A percentile compares a stretch with the other conserved stretches of the same genome.
Conservation (phyloP, 2,113 vertebrate species). For the Atractosteus spatula region DNA sequence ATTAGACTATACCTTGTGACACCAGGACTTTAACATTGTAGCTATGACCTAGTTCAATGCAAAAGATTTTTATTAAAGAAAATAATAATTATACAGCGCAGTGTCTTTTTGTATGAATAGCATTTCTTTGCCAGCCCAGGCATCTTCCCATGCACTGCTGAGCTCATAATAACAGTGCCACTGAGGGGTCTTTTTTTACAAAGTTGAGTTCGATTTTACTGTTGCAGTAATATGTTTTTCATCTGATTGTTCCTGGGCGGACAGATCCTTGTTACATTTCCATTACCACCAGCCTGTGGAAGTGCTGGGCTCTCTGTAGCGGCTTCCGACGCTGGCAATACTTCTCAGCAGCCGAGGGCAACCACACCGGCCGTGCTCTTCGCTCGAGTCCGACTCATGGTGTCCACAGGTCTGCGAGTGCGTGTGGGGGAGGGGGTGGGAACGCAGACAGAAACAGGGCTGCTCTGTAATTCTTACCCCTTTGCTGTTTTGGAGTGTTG, state of each 20-base stretch:
- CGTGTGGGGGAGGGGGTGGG: no score
- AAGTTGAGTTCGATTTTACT: neutral
- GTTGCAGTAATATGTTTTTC: neutral
- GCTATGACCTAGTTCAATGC: no score
- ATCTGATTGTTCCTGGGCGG: neutral
- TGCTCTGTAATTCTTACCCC: no score
- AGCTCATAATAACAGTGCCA: neutral
- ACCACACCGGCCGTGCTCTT: no score
- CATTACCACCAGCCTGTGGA: neutral
- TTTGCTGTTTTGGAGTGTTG: no score
- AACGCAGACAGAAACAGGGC: no score
- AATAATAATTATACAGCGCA: neutral
- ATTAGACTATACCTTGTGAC: neutral
- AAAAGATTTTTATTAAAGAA: no score
- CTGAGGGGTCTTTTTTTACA: neutral
- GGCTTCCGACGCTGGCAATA: neutral
- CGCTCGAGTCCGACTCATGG: neutral
- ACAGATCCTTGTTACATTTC: slow-evolving; percentile 7
- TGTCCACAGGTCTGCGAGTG: neutral
- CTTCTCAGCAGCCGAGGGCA: no score
- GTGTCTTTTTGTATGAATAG: neutral
- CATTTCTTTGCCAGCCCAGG: neutral
- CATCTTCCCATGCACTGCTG: neutral
- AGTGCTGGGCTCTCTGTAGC: neutral
- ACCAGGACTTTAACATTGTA: neutral